phyloP scores from a whole-genome alignment of 2,113 vertebrate species.

The Nothoprocta pentlandii region DNA sequence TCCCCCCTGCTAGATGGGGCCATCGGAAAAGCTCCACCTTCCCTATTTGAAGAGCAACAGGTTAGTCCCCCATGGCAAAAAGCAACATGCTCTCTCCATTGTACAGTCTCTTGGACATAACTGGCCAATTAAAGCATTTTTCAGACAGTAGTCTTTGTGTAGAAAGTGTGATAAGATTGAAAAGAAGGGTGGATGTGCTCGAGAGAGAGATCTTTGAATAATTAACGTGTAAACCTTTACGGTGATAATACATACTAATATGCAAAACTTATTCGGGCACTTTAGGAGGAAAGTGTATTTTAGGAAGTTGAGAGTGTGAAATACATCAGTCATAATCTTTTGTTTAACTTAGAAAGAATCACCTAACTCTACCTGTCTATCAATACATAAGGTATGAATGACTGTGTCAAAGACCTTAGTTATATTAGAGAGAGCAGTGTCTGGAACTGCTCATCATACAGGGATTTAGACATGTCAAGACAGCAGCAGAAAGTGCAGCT shows the following conservation, averaged over 20 bases:
- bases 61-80: fast-evolving
- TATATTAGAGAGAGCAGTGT: neutral
- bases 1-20: conserved; percentile 4
- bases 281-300: neutral
- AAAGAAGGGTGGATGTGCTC: neutral
- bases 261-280: neutral
- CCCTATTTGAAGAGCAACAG: fast-evolving
- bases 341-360: neutral
- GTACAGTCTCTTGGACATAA: fast-evolving
- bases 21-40: neutral
- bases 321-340: neutral
- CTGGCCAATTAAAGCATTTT: neutral
- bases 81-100: fast-evolving
- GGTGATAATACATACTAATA: neutral
- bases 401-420: neutral
- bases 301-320: neutral
- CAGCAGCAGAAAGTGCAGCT: neutral
- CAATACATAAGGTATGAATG: neutral
- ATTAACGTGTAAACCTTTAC: neutral
- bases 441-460: neutral
- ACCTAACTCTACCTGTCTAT: neutral
- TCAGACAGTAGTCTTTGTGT: neutral
- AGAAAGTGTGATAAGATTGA: neutral
- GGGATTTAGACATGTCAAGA: neutral
- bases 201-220: neutral